Evolutionary conservation across 2,113 vertebrate genomes (phyloP).

Genomic region (Rafetus swinhoei): DNA sequence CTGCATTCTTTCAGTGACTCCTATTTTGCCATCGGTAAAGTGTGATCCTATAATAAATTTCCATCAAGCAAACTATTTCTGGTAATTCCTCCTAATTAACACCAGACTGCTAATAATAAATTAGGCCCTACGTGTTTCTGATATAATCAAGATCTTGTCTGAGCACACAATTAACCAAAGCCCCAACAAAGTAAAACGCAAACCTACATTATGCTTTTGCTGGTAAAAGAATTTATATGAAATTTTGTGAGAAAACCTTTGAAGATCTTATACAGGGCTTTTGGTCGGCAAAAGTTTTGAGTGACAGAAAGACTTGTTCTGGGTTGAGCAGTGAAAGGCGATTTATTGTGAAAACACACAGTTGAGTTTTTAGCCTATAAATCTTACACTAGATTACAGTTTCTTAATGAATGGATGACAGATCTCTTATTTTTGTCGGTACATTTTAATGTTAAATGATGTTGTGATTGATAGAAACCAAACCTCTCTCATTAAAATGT

Average conservation of each 20-base stretch:
- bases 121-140: conserved; percentile 83
- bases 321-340: conserved; percentile 74
- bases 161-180: conserved; percentile 70
- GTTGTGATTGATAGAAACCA: conserved; percentile 83
- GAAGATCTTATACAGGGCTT: conserved; percentile 74
- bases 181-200: conserved; percentile 75
- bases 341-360: conserved; percentile 82
- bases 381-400: conserved; percentile 83
- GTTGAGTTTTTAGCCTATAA: conserved; percentile 77
- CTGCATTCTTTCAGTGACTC: conserved; percentile 84
- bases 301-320: conserved; percentile 74
- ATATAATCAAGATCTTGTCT: conserved; percentile 87
- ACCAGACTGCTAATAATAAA: conserved; percentile 85
- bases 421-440: conserved; percentile 75
- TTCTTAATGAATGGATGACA: conserved; percentile 84
- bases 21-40: conserved; percentile 82
- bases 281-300: conserved; percentile 75
- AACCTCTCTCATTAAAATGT: conserved; percentile 82
- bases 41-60: conserved; percentile 85
- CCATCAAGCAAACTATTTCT: conserved; percentile 84
- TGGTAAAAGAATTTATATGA: conserved; percentile 77
- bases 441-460: conserved; percentile 81
- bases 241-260: conserved; percentile 77
- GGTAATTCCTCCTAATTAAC: conserved; percentile 88
- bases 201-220: conserved; percentile 80